Evolutionary conservation across 2,797 vertebrate species (phyloP).

Genomic region (Bovichtus diacanthus): DNA sequence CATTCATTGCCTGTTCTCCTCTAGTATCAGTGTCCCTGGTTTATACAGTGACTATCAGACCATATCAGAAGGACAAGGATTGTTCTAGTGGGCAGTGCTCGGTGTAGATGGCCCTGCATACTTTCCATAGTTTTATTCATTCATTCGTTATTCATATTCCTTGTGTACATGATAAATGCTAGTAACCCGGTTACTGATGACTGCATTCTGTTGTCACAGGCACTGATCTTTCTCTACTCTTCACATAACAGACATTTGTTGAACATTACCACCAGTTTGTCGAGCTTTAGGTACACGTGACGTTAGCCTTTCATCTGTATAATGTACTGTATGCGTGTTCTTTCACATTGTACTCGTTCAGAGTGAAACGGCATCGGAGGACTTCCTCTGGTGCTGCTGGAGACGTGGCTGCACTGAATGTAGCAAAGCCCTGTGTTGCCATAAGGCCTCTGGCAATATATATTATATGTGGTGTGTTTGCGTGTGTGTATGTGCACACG

Average conservation of each 20-base stretch:
- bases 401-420: constrained; percentile 42
- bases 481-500: constrained; percentile 20
- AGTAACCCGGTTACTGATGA: too few relatives aligned
- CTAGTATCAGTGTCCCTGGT: constrained; percentile 52
- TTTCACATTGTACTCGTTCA: background rate
- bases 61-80: constrained; percentile 50
- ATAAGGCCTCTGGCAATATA: constrained; percentile 22
- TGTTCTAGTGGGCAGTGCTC: constrained; percentile 31
- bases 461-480: constrained; percentile 4
- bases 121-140: constrained; percentile 52
- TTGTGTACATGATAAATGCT: too few relatives aligned
- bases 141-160: too few relatives aligned
- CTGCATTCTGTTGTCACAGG: too few relatives aligned
- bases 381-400: constrained; percentile 32
- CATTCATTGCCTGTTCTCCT: constrained; percentile 70
- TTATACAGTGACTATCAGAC: constrained; percentile 51
- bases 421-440: constrained; percentile 21
- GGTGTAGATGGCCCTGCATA: constrained; percentile 32
- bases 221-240: too few relatives aligned
- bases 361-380: background rate
- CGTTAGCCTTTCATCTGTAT: background rate
- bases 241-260: background rate
- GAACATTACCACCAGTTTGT: background rate
- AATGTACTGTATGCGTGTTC: background rate
- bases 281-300: constrained; percentile 7